These are phyloP conservation scores for Meda fulgida DNA, from an alignment of 2,797 vertebrate genomes.

Conservation along the genomic window DNA sequence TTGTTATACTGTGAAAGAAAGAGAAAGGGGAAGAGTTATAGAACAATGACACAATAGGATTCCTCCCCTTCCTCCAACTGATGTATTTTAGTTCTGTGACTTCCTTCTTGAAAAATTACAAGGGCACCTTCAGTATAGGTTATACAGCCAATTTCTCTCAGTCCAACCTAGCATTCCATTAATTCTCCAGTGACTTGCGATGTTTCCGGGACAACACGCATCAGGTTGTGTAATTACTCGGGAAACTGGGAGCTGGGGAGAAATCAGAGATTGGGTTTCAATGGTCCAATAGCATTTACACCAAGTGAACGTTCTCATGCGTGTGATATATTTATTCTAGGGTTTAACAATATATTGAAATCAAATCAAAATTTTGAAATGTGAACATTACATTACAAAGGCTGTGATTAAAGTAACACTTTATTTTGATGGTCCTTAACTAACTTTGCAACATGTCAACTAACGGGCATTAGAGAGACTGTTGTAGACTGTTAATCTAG, in stretches of 20 bases:
- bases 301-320: slow-evolving; percentile 67
- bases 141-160: slow-evolving; percentile 79
- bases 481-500: neutral
- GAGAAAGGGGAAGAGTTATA: neutral
- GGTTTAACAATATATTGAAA: neutral
- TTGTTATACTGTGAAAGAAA: slow-evolving; percentile 9
- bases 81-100: slow-evolving; percentile 68
- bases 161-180: slow-evolving; percentile 80
- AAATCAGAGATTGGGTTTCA: slow-evolving; percentile 70
- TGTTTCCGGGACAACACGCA: slow-evolving; percentile 80
- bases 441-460: neutral
- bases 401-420: neutral
- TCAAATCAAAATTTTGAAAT: neutral
- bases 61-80: slow-evolving; percentile 57
- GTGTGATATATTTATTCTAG: slow-evolving; percentile 47
- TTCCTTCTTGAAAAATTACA: slow-evolving; percentile 75
- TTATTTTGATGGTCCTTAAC: neutral
- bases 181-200: slow-evolving; percentile 78
- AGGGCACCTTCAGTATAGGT: slow-evolving; percentile 83
- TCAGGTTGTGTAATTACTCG: slow-evolving; percentile 83
- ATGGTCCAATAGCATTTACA: slow-evolving; percentile 55
- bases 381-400: neutral
- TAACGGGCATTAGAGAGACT: neutral
- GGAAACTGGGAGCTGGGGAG: slow-evolving; percentile 66
- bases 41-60: slow-evolving; percentile 55